A percentile compares a stretch with the other conserved stretches of the same genome.
Evolutionary conservation across 2,797 vertebrate genomes (phyloP).

Genomic region (Anabacerthia variegaticeps): DNA sequence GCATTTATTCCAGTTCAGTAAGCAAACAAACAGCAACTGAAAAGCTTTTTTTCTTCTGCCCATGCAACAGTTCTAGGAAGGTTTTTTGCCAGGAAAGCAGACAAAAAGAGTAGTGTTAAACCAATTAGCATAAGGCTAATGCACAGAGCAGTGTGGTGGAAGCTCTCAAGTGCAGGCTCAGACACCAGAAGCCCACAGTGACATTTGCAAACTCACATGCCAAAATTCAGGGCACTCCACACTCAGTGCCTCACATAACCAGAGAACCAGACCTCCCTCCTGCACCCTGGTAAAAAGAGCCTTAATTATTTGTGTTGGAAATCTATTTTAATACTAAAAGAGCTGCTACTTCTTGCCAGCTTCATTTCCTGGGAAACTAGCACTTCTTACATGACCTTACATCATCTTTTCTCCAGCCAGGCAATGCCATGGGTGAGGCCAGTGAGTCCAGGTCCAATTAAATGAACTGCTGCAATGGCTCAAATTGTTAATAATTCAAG

Average conservation of each 20-base stretch:
- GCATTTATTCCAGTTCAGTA: neutral
- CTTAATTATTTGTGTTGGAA: neutral
- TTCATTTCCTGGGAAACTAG: neutral
- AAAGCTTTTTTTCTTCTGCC: neutral
- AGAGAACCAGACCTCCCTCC: neutral
- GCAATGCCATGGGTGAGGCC: neutral
- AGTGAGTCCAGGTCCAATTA: neutral
- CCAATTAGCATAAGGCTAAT: neutral
- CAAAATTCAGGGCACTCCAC: neutral
- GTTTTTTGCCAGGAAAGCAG: neutral
- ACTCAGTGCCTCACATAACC: neutral
- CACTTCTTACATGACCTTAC: neutral
- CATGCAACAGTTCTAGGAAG: neutral
- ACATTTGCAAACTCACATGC: neutral
- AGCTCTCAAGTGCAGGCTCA: neutral
- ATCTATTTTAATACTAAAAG: neutral
- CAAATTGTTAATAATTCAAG: slow-evolving; percentile 1
- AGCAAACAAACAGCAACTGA: neutral
- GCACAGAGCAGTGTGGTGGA: neutral
- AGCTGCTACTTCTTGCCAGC: neutral
- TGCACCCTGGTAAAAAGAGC: neutral
- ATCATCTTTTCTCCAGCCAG: neutral
- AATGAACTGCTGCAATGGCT: neutral
- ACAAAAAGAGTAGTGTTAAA: neutral
- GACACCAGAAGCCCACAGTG: neutral